Evolutionary conservation across 2,888 invertebrate genomes (phyloP).

Genomic region (Ormyrus labotus): DNA sequence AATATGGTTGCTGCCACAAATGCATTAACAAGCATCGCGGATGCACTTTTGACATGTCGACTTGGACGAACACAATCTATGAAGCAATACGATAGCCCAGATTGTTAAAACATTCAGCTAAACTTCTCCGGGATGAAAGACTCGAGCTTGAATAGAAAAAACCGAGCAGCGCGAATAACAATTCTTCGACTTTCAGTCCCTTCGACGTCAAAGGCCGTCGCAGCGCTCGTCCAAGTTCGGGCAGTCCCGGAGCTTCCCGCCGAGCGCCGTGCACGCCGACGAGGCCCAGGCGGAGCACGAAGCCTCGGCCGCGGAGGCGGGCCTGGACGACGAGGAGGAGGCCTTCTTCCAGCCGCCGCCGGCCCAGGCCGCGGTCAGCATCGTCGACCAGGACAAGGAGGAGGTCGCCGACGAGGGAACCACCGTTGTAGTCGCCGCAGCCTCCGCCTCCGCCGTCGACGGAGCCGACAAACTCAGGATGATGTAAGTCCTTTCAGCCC

Average conservation of each 20-base stretch:
- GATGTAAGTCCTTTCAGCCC: no score
- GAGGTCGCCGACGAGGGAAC: slow-evolving; percentile 53
- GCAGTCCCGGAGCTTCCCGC: slow-evolving; percentile 86
- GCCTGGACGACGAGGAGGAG: slow-evolving; percentile 77
- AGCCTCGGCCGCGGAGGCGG: slow-evolving; percentile 71
- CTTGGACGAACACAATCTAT: no score
- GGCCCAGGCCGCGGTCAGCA: not conserved
- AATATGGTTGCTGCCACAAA: no score
- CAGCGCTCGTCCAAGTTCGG: slow-evolving; percentile 74
- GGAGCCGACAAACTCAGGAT: slow-evolving; percentile 45
- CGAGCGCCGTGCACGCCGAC: slow-evolving; percentile 68
- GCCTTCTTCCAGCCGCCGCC: slow-evolving; percentile 79
- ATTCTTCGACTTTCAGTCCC: slow-evolving; percentile 74
- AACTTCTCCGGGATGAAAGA: no score
- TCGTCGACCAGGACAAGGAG: slow-evolving; percentile 67
- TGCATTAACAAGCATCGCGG: no score
- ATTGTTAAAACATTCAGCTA: no score
- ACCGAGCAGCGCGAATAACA: no score
- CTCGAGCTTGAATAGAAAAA: no score
- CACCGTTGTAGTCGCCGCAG: not conserved
- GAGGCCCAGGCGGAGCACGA: slow-evolving; percentile 69
- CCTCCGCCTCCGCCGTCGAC: slow-evolving; percentile 42
- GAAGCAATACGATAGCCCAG: no score
- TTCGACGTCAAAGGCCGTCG: slow-evolving; percentile 80
- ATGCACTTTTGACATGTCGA: no score